Evolutionary conservation across 2,888 invertebrate genomes (phyloP), one percentile per base, ranked within the genome.

Genomic region (Conchocele bisecta): DNA sequence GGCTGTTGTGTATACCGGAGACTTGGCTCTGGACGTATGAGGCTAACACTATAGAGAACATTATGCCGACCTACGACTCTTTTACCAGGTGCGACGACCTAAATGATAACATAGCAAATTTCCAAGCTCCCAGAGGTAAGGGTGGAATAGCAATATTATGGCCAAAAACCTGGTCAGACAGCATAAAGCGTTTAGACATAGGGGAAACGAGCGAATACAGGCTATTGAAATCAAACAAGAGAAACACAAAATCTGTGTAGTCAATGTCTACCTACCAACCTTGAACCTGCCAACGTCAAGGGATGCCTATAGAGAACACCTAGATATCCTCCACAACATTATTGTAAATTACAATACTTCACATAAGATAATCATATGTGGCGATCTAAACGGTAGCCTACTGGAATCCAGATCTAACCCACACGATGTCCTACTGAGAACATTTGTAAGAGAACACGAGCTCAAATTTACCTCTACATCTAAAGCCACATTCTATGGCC

Each of bases 21-120:
- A 50, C 50, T 4, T 50, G 50, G 50, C n/a, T 50, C 13, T 50
- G 50, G 50, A 50, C 50, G 17, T 50, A 31, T 50, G 50, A 50
- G 31, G 50, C 28, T 6, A 31, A 29, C 20, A 6, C 29, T 11
- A 5, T 50, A 3, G 50, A 50, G 31, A 50, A 50, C 17, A 28
- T 50, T n/a, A 28, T 50, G 3, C 50, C 50, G 15, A 50, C 28
- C 29, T 50, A 50, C n/a, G 50, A 50, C 28, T n/a, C n/a, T n/a
- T 50, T 50, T 28, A 20, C 20, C n/a, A 13, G 50, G 5, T 50
- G 50, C 22, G 31, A 33, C 20, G 50, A 50, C 29, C 13, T 50
- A 3, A 28, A 50, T 28, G 50, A 50, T n/a, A 50, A 50, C 15
- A 28, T 50, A 17, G 28, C 50, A 5, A 50, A 50, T 15, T 50